Evolutionary conservation across 2,888 invertebrate genomes (phyloP).

Genomic region (Brachyptera putata): DNA sequence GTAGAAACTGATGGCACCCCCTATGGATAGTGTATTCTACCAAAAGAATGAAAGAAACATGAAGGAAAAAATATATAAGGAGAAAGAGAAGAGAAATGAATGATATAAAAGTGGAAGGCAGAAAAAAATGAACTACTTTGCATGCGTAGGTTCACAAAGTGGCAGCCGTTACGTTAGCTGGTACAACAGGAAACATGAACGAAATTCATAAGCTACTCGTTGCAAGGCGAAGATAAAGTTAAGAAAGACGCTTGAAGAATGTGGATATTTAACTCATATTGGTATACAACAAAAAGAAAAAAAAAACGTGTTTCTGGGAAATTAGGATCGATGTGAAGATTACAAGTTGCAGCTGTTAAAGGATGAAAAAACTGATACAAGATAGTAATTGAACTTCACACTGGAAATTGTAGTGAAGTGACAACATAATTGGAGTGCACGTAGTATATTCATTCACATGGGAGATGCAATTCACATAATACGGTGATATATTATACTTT

Average conservation of each 20-base stretch:
- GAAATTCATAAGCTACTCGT: constrained; percentile 22
- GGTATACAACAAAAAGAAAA: neutral
- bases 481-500: too few relatives aligned
- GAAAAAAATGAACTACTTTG: constrained; percentile 19
- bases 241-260: constrained; percentile 18
- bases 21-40: constrained; percentile 13
- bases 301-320: neutral
- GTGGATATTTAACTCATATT: constrained; percentile 20
- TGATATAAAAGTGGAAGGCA: constrained; percentile 12
- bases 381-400: too few relatives aligned
- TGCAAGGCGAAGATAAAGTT: constrained; percentile 20
- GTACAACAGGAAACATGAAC: constrained; percentile 12
- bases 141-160: constrained; percentile 21
- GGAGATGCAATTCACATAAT: too few relatives aligned
- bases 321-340: neutral
- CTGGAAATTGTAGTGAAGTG: too few relatives aligned
- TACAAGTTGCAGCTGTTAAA: too few relatives aligned
- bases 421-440: too few relatives aligned
- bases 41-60: constrained; percentile 15
- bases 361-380: too few relatives aligned
- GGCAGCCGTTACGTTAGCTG: constrained; percentile 11
- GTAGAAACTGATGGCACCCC: neutral
- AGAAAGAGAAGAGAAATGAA: constrained; percentile 20
- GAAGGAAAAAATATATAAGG: too few relatives aligned
- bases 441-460: too few relatives aligned